Conservation (phyloP, 2,797 vertebrate genomes). For the Darevskia mixta region DNA sequence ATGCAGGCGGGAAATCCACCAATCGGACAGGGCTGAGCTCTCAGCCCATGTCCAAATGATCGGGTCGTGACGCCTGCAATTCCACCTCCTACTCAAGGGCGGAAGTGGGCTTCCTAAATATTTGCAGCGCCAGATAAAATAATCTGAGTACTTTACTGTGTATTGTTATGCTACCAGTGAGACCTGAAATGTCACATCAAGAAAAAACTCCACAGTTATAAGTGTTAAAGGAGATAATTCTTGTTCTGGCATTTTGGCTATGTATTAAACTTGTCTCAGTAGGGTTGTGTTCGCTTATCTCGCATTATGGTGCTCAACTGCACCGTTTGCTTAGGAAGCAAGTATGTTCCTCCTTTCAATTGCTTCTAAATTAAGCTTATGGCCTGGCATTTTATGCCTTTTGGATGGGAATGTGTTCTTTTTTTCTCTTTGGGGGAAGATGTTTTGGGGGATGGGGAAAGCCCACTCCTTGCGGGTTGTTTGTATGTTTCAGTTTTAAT, state of each 20-base stretch:
- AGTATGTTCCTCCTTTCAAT: constrained; percentile 9
- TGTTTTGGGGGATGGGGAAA: neutral
- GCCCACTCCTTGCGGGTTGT: neutral
- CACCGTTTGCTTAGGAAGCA: constrained; percentile 19
- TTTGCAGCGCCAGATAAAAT: constrained; percentile 58
- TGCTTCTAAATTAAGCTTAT: constrained; percentile 14
- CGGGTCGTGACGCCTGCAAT: too few species aligned
- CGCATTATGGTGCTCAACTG: neutral
- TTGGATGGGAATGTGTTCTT: neutral
- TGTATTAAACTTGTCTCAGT: constrained; percentile 11
- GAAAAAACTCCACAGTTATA: neutral
- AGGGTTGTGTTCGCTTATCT: constrained; percentile 16
- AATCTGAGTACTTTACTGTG: constrained; percentile 35
- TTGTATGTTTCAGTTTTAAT: constrained; percentile 1
- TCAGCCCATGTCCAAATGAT: too few species aligned
- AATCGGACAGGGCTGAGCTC: too few species aligned
- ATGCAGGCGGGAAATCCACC: too few species aligned
- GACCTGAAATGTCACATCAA: constrained; percentile 54
- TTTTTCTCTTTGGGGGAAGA: neutral
- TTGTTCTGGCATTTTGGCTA: neutral
- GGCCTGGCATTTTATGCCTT: neutral
- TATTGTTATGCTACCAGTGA: constrained; percentile 39
- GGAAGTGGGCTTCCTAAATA: too few species aligned
- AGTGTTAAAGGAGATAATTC: constrained; percentile 46
- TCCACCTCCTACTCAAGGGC: too few species aligned